Evolutionary conservation across 2,113 vertebrate species (phyloP), one percentile per base, ranked within the genome.

Genomic region (Tympanuchus pallidicinctus): DNA sequence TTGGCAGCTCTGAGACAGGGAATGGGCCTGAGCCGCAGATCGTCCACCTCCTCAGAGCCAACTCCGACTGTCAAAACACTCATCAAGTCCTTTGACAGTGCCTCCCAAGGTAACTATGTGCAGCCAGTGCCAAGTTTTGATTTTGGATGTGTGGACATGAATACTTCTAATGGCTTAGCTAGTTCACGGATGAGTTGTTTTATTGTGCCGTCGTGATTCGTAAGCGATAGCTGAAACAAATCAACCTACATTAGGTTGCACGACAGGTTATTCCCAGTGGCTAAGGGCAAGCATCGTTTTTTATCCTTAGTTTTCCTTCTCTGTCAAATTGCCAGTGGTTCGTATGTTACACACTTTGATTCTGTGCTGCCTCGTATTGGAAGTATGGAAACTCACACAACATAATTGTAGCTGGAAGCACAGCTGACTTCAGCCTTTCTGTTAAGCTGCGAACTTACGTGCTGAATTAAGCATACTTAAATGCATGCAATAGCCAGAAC

Each of bases 31-130:
- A 99, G 99, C 60, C 97, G 99, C 56, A 97, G 99, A 30, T 99
- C 99, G 6, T 99, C 99, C 20, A 98, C 99, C 50, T 99, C 99
- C 85, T 99, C 99, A 0, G 99, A 99, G 95, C 99, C 99, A 3
- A 99, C 99, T 2, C 99, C 99, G 36, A 99, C 99, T 0, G 99
- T 99, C 42, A 99, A 99, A 94, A 99, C 99, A 1, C 99, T 99
- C 96, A 99, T 99, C 97, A 99, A 99, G 94, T 99, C 99, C 77
- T 99, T 99, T 3, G 99, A 99, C 97, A 99, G 98, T 70, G 99
- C 99, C 64, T 99, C 99, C 15, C 99, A 99, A 98, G 98, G 99
- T 99, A 97, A 96, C 79, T 18, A 15, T 32, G 82, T 38, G 11
- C 52, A 42, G 8, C 14, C n/a, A 5, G 38, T 2, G 36, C 65